Base-by-base conservation (phyloP, 2,888 invertebrate species). In the Blastobasis adustella region DNA sequence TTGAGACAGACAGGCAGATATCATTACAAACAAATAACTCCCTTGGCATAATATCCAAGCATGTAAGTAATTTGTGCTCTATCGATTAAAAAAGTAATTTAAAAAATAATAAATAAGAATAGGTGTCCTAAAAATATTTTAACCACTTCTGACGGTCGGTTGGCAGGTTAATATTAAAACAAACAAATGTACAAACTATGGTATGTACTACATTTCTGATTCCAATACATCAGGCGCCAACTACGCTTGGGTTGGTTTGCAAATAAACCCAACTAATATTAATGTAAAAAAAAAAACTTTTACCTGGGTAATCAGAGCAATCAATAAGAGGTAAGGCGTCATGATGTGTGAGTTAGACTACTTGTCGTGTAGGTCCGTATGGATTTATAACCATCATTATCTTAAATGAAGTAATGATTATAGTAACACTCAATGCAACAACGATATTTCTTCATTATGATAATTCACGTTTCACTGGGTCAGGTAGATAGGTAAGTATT, bases 281-380 rank as follows among this genome's bases (percentile, higher is more conserved):
- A 2, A 23, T 23, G 23, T 23, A 23, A 23, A 23, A 23, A 23
- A 23, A 2, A 2, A 23, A 23, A 23, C 50, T 52, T 53, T 78
- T 79, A 85, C 86, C 85, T 85, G 84, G 54, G 80, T 61, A 45
- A 80, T 60, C 61, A 85, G 62, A 53, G 73, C 77, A 63, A 86
- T 58, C 60, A 80, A 61, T 61, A 84, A 63, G 69, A 74, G 74
- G 57, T 71, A 61, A 47, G 71, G 66, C 60, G 75, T 71, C 86
- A 86, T 85, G 73, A 54, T 78, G 72, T 61, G 50, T 45, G 47
- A 43, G 49, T 39, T 45, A 37, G 51, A 49, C 45, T 48, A 23
- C 46, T 40, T 36, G 47, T 23, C 55, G 57, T 58, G 42, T 59
- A 54, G 50, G 45, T 51, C 41, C 55, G 59, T 55, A 59, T 59